Evolutionary conservation across 2,797 vertebrate species (phyloP).

Genomic region (Echiichthys vipera): DNA sequence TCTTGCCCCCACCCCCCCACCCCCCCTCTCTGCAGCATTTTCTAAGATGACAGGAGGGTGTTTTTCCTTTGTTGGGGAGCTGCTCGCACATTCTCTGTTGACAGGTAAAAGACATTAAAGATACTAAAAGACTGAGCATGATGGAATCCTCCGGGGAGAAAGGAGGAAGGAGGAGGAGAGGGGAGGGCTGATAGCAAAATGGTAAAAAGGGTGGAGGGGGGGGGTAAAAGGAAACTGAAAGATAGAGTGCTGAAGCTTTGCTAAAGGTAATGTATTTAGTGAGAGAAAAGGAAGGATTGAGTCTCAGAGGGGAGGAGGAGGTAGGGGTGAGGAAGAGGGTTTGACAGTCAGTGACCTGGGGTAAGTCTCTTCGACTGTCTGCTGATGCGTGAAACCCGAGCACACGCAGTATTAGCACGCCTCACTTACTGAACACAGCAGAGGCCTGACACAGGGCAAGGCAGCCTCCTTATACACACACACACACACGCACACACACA

Average conservation of each 20-base stretch:
- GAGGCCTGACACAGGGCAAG: constrained; percentile 78
- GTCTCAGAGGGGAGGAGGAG: constrained; percentile 45
- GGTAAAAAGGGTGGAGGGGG: constrained; percentile 5
- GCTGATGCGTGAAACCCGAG: constrained; percentile 85
- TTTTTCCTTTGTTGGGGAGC: constrained; percentile 81
- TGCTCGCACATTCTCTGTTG: constrained; percentile 77
- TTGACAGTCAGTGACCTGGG: constrained; percentile 81
- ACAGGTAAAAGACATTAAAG: constrained; percentile 84
- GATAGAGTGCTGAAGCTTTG: constrained; percentile 54
- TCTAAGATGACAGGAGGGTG: constrained; percentile 79
- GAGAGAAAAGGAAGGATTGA: constrained; percentile 69
- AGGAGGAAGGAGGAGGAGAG: constrained; percentile 31
- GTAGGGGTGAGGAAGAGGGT: constrained; percentile 34
- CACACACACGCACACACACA: constrained; percentile 31
- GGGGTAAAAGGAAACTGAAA: constrained; percentile 45
- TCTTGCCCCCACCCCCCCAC: constrained; percentile 57
- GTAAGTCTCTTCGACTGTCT: constrained; percentile 82
- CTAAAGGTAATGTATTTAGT: constrained; percentile 75
- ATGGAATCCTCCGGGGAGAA: constrained; percentile 76
- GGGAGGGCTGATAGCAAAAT: constrained; percentile 52
- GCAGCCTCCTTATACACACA: constrained; percentile 57
- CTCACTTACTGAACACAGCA: constrained; percentile 80
- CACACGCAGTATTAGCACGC: constrained; percentile 82
- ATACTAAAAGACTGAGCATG: constrained; percentile 78
- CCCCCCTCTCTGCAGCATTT: constrained; percentile 70